These are phyloP conservation scores for Sesia apiformis DNA, from an alignment of 2,888 invertebrate species.

Conservation along the genomic window DNA sequence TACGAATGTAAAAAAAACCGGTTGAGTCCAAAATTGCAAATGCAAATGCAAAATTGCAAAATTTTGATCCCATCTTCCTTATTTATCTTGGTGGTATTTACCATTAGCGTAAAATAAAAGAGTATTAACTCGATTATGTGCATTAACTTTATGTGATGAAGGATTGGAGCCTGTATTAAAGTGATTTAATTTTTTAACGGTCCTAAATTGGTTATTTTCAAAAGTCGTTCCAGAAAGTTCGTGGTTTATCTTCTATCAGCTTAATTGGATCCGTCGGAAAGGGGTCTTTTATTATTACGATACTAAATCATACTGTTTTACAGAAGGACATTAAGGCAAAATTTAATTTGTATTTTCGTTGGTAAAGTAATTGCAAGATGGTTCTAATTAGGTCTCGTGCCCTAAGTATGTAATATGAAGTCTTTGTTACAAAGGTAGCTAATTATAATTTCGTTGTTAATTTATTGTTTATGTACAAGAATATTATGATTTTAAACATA, in stretches of 20 bases:
- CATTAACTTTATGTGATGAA: too few relatives aligned
- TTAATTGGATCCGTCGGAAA: slow-evolving; percentile 34
- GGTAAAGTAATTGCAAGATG: neutral
- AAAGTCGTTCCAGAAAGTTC: slow-evolving; percentile 25
- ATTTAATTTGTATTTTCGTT: slow-evolving; percentile 11
- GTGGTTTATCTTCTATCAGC: slow-evolving; percentile 41
- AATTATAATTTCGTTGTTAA: too few relatives aligned
- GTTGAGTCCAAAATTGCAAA: too few relatives aligned
- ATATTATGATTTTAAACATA: too few relatives aligned
- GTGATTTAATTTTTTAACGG: neutral
- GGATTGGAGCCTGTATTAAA: neutral
- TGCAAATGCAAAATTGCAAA: too few relatives aligned
- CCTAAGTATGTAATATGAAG: neutral
- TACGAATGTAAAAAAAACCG: too few relatives aligned
- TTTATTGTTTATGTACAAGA: too few relatives aligned
- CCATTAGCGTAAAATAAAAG: too few relatives aligned
- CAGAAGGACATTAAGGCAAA: slow-evolving; percentile 8
- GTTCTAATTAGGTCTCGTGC: neutral
- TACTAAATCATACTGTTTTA: slow-evolving; percentile 15
- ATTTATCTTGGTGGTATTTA: too few relatives aligned
- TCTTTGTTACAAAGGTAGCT: too few relatives aligned
- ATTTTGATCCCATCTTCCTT: too few relatives aligned
- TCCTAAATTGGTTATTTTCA: slow-evolving; percentile 4
- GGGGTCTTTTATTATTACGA: slow-evolving; percentile 17
- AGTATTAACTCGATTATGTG: too few relatives aligned